A percentile compares a stretch with the other conserved stretches of the same genome.
Evolutionary conservation across 1,140 invertebrate genomes (phyloP).

Genomic region (Mesaphorura yosii): DNA sequence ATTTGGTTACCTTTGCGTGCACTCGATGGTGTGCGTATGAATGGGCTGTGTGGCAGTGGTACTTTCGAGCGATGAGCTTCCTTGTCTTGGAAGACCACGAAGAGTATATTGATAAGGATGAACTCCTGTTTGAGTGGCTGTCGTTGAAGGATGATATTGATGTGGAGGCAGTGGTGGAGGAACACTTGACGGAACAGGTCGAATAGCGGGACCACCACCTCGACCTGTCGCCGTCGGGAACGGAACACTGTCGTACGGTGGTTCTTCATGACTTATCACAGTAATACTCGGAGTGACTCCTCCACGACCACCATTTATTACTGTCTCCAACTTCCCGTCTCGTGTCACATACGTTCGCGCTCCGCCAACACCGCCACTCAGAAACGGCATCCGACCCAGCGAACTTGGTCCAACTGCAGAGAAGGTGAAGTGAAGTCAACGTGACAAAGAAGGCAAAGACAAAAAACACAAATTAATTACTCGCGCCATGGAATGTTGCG

Average conservation of each 20-base stretch:
- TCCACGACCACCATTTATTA: constrained; percentile 43
- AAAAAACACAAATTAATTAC: too few relatives aligned
- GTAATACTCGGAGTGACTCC: constrained; percentile 64
- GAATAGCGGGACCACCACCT: constrained; percentile 29
- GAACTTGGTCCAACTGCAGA: too few relatives aligned
- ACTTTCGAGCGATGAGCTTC: constrained; percentile 58
- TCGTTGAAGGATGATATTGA: constrained; percentile 33
- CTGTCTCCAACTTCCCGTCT: constrained; percentile 42
- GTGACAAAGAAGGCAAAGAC: too few relatives aligned
- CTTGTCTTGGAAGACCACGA: constrained; percentile 45
- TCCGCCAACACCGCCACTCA: constrained; percentile 16
- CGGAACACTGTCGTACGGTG: constrained; percentile 31
- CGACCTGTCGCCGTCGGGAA: constrained; percentile 30
- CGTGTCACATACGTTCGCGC: constrained; percentile 32
- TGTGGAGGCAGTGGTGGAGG: constrained; percentile 32
- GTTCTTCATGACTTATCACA: constrained; percentile 35
- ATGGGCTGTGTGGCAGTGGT: constrained; percentile 43
- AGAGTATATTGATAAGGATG: constrained; percentile 17
- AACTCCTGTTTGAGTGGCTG: not conserved
- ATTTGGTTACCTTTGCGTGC: constrained; percentile 39
- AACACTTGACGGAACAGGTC: constrained; percentile 20
- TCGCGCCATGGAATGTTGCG: too few relatives aligned
- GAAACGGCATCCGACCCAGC: constrained; percentile 4
- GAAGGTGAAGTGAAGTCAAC: too few relatives aligned
- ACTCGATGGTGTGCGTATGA: constrained; percentile 72